Base-by-base conservation (phyloP, 2,888 invertebrate genomes). In the Sinotaia quadrata region DNA sequence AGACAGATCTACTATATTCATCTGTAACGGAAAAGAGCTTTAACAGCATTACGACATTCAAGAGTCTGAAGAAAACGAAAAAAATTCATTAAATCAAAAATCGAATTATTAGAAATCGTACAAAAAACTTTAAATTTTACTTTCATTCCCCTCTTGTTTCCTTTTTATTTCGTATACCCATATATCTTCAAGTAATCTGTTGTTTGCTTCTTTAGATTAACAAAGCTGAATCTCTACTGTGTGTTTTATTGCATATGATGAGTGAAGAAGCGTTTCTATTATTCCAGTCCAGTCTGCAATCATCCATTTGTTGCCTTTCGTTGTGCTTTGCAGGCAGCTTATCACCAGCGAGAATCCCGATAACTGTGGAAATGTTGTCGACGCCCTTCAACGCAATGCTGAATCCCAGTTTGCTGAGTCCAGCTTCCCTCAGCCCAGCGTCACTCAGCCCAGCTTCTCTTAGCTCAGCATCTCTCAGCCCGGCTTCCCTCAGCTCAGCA, bases 351-450 rank as follows among this genome's bases (percentile, higher is more conserved):
- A 63, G 67, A 36, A 65, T 71, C 41, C 31, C 67, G 34, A 63
- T 71, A 44, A 71, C 71, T 51, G 62, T 71, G 36, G 71, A 67
- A 34, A 71, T 56, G 8, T 44, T 65, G 56, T 65, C 65, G 18
- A 65, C 65, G 1, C 65, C 65, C n/a, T 56, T 44, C 65, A 36
- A 65, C 56, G 31, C 54, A 15, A 36, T 52, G 24, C 65, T 44
- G 24, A 65, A 56, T 47, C 65, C 56, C 4, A 47, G 37, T 27
- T 54, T 52, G 8, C 44, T 65, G 29, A 65, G 54, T 37, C 65
- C 65, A 7, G 54, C 65, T 15, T 65, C 65, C 7, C 34, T 56
- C 7, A 65, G 56, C 33, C 44, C 54, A 18, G 44, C 33, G 4
- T 56, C 65, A 5, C 65, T 56, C 29, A 65, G 56, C 65, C 21